Conservation (phyloP, 2,888 invertebrate genomes). For the Halictus quadricinctus region DNA sequence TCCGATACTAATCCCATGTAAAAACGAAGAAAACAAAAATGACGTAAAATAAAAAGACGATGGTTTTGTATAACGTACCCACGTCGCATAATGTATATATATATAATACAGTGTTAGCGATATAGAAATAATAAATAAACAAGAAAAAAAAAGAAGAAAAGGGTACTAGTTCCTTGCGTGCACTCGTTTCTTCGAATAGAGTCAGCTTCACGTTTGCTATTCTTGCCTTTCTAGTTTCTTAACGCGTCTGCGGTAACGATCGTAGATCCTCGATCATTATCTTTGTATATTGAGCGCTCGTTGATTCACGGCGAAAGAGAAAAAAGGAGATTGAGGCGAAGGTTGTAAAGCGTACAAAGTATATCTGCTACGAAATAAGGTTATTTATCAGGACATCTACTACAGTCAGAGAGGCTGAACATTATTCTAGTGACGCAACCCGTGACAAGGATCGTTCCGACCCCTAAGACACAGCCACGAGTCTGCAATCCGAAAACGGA, state of each 20-base stretch:
- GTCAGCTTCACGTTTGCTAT: neutral
- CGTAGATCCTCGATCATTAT: slow-evolving; percentile 7
- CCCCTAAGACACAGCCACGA: neutral
- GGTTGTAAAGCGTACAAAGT: slow-evolving; percentile 34
- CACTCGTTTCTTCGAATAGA: slow-evolving; percentile 23
- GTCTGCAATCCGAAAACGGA: slow-evolving; percentile 20
- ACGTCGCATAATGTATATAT: slow-evolving; percentile 37
- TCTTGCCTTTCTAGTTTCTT: slow-evolving; percentile 22
- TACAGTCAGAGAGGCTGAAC: slow-evolving; percentile 15
- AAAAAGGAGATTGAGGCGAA: slow-evolving; percentile 9
- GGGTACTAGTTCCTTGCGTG: slow-evolving; percentile 29
- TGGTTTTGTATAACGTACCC: slow-evolving; percentile 28
- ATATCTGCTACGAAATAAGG: slow-evolving; percentile 42
- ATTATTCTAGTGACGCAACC: slow-evolving; percentile 25
- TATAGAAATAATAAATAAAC: slow-evolving; percentile 49
- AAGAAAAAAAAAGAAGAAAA: neutral
- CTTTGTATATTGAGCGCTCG: slow-evolving; percentile 10
- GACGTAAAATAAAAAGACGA: slow-evolving; percentile 1
- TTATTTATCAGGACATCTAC: slow-evolving; percentile 23
- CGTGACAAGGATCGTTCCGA: slow-evolving; percentile 11
- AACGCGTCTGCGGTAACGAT: slow-evolving; percentile 12
- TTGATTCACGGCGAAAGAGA: slow-evolving; percentile 15
- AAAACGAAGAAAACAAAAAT: slow-evolving; percentile 12
- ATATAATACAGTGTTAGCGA: slow-evolving; percentile 45
- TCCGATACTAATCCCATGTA: slow-evolving; percentile 13